Evolutionary conservation across 2,888 invertebrate species (phyloP), one percentile per base, ranked within the genome.

Genomic region (Drosophila recens): DNA sequence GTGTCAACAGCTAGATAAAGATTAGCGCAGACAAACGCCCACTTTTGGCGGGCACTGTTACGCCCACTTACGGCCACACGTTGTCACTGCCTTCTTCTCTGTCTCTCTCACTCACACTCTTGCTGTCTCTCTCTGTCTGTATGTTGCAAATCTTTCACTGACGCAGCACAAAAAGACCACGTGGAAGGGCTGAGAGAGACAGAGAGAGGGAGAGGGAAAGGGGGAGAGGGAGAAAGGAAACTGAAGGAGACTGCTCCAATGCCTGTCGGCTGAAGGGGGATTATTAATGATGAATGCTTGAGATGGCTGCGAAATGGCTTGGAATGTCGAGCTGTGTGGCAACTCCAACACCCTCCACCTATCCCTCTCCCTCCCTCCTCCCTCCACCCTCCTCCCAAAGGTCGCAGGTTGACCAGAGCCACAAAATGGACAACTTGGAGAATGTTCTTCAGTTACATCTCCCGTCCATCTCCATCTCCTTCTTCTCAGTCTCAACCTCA

Each of bases 1-100:
- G 89, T 90, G 90, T 89, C 90, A 90, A 90, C 90, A 87, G 80
- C 82, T 78, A 90, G 90, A 89, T 89, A 89, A 89, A 90, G 89
- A 89, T 89, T 89, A 89, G 83, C 82, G 73, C 79, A 85, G 89
- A 85, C 88, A 85, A 79, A 87, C 87, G 82, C 85, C 88, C 89
- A 87, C 88, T 89, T 89, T 87, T 80, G 75, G 79, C 72, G 79
- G 53, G 53, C 62, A 67, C 79, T 75, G 76, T 71, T 79, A 74
- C 88, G 87, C 85, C 85, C 83, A 84, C 85, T 75, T 80, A 27
- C 27, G 70, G 72, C 75, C 82, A 76, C 79, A 73, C 70, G 52
- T 53, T 67, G 61, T 62, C 52, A n/a, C 52, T 42, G 48, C 15
- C 34, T 10, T 17, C 27, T 27, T 40, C 20, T 34, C 13, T 34